Evolutionary conservation across 2,888 invertebrate genomes (phyloP).

Genomic region (Leptinotarsa haldemani): DNA sequence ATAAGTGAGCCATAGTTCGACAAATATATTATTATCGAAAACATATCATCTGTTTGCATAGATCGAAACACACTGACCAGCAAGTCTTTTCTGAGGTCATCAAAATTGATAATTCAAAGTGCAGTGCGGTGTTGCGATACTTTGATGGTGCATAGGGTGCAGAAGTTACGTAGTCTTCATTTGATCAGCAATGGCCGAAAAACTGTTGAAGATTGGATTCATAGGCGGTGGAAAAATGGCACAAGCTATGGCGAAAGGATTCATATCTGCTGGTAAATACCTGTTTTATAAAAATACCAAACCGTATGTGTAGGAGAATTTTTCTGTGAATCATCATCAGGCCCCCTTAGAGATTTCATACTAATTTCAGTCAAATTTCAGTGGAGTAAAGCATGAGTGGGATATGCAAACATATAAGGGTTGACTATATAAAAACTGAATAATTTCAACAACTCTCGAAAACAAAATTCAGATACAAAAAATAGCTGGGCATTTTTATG

Average conservation of each 20-base stretch:
- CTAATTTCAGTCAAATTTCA: no score
- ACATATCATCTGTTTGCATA: constrained; percentile 3
- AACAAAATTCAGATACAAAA: no score
- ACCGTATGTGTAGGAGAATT: no score
- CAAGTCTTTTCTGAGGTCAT: background rate
- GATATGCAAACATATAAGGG: no score
- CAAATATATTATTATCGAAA: background rate
- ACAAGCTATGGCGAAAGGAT: constrained; percentile 90
- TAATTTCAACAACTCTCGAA: no score
- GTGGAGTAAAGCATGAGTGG: no score
- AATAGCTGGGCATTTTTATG: no score
- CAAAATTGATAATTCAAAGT: constrained; percentile 5
- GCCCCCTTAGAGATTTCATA: no score
- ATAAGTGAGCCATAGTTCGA: background rate
- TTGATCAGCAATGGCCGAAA: constrained; percentile 56
- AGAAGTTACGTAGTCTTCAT: background rate
- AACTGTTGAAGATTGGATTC: constrained; percentile 84
- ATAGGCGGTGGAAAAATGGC: constrained; percentile 94
- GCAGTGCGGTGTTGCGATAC: constrained; percentile 9
- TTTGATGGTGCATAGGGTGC: background rate
- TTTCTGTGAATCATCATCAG: no score
- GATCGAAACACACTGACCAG: constrained; percentile 9
- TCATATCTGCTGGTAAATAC: constrained; percentile 82
- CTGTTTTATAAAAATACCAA: background rate
- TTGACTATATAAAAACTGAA: no score